Conservation (phyloP, 2,113 vertebrate genomes). For the Castor canadensis region DNA sequence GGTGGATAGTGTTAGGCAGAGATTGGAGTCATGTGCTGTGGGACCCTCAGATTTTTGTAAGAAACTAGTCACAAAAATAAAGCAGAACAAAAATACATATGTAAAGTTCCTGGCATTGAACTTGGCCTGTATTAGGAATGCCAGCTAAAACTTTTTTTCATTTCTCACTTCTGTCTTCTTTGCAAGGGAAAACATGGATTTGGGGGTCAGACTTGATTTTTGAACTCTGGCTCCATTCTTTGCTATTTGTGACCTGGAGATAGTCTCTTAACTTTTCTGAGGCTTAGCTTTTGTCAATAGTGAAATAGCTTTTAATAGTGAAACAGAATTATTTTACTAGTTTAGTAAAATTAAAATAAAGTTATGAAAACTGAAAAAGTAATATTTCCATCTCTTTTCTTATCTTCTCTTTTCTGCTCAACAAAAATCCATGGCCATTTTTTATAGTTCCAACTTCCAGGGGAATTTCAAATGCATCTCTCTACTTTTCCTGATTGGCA, state of each 20-base stretch:
- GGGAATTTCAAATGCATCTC: conserved; percentile 62
- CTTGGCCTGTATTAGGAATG: neutral
- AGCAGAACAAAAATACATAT: too few relatives aligned
- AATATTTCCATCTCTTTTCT: neutral
- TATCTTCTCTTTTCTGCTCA: conserved; percentile 8
- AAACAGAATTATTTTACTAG: neutral
- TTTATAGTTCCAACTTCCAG: conserved; percentile 56
- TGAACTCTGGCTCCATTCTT: conserved; percentile 4
- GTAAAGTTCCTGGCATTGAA: neutral
- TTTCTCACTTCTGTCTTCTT: neutral
- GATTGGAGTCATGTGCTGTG: neutral
- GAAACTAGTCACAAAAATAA: neutral
- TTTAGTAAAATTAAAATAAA: conserved; percentile 26
- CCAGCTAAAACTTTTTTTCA: neutral
- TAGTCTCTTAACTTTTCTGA: neutral
- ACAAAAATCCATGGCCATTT: conserved; percentile 50
- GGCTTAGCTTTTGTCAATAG: neutral
- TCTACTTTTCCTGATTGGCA: conserved; percentile 34
- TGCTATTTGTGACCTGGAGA: neutral
- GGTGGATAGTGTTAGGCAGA: neutral
- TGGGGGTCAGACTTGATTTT: neutral
- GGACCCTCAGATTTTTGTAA: neutral
- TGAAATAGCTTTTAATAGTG: neutral
- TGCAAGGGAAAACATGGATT: neutral
- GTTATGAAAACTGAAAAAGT: conserved; percentile 27